Conservation (phyloP, 2,113 vertebrate genomes). For the Phasianus colchicus region DNA sequence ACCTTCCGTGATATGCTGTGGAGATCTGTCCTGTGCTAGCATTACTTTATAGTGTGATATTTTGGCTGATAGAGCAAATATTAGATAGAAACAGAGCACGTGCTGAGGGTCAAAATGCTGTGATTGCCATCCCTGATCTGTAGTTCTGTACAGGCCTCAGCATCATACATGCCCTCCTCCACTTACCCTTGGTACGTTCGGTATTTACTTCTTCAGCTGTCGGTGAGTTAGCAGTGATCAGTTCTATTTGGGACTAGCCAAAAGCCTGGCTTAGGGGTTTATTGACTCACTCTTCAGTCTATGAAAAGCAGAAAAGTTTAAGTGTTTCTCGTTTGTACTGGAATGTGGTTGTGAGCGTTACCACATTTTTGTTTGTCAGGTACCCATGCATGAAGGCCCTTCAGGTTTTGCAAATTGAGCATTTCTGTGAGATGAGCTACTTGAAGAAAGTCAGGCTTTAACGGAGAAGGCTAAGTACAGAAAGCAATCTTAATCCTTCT, state of each 20-base stretch:
- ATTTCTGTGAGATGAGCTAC: background rate
- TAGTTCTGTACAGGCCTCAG: background rate
- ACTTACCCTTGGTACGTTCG: background rate
- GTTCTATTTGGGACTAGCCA: background rate
- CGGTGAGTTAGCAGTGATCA: background rate
- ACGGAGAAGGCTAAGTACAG: background rate
- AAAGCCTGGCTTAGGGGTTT: background rate
- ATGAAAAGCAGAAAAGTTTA: slow-evolving; percentile 12
- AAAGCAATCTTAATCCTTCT: background rate
- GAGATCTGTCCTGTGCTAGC: background rate
- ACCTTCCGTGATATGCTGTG: background rate
- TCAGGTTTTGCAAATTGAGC: background rate
- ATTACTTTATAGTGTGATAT: background rate
- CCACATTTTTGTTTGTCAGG: slow-evolving; percentile 12
- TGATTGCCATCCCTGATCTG: background rate
- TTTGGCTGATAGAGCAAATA: background rate
- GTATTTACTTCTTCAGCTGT: background rate
- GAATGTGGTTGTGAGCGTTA: background rate
- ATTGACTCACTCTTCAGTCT: slow-evolving; percentile 8
- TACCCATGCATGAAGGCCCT: background rate
- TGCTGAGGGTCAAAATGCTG: background rate
- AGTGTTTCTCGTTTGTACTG: background rate
- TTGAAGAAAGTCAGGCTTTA: background rate
- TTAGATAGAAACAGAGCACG: background rate
- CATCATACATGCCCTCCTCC: background rate